Evolutionary conservation across 2,888 invertebrate genomes (phyloP).

Genomic region (Campaea margaritaria): DNA sequence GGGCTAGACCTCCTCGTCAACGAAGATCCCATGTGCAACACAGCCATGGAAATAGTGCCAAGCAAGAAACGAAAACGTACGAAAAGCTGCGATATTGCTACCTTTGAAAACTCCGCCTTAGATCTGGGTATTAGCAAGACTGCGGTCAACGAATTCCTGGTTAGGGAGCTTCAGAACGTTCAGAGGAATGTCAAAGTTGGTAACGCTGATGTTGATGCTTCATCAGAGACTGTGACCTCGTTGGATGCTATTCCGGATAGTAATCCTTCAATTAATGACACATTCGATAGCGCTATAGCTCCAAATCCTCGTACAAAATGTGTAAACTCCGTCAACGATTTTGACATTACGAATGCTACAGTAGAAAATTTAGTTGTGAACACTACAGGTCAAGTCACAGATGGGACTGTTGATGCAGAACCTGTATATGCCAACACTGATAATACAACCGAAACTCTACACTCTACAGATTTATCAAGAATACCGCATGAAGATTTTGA

Average conservation of each 20-base stretch:
- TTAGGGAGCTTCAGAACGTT: constrained; percentile 75
- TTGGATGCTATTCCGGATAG: constrained; percentile 4
- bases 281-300: constrained; percentile 5
- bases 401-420: constrained; percentile 42
- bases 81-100: constrained; percentile 67
- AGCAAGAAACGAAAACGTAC: constrained; percentile 74
- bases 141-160: constrained; percentile 70
- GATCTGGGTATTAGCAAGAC: constrained; percentile 72
- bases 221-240: background rate
- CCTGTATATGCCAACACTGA: constrained; percentile 64
- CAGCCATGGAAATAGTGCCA: constrained; percentile 76
- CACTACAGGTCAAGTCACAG: constrained; percentile 3
- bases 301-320: constrained; percentile 28
- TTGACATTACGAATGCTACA: constrained; percentile 27
- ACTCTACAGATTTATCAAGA: constrained; percentile 43
- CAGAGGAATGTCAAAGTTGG: constrained; percentile 58
- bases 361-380: constrained; percentile 15
- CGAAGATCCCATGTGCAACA: constrained; percentile 81
- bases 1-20: constrained; percentile 76
- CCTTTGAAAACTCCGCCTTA: constrained; percentile 77
- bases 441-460: constrained; percentile 30
- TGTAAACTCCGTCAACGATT: constrained; percentile 12
- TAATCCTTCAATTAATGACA: constrained; percentile 1
- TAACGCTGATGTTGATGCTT: background rate
- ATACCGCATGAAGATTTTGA: constrained; percentile 48